Conservation (phyloP, 2,888 invertebrate species). For the Nezara viridula region DNA sequence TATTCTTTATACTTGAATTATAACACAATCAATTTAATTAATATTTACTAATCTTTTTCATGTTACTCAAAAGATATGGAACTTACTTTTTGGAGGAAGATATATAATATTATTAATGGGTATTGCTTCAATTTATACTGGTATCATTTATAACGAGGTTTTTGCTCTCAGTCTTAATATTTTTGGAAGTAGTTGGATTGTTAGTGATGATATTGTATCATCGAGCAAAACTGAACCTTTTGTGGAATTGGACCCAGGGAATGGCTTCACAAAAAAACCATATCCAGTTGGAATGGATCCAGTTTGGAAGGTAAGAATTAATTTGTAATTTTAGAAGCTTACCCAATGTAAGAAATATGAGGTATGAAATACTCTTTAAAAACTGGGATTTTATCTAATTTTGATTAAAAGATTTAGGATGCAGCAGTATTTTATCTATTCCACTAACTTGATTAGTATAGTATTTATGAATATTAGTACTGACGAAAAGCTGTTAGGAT, state of each 20-base stretch:
- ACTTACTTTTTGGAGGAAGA: constrained; percentile 80
- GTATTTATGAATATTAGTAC: too few species aligned
- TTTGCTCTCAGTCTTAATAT: constrained; percentile 81
- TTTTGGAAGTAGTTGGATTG: constrained; percentile 78
- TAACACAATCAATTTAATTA: background rate
- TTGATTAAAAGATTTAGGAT: too few species aligned
- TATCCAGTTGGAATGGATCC: constrained; percentile 83
- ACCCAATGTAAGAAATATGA: too few species aligned
- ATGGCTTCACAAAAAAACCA: constrained; percentile 71
- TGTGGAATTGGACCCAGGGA: constrained; percentile 71
- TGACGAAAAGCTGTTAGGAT: too few species aligned
- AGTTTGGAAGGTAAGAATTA: constrained; percentile 73
- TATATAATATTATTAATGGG: constrained; percentile 84
- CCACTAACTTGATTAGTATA: too few species aligned
- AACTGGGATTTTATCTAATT: too few species aligned
- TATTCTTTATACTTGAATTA: background rate
- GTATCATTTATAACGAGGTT: constrained; percentile 81
- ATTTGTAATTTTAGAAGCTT: background rate
- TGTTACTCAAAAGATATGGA: constrained; percentile 74
- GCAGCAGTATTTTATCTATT: too few species aligned
- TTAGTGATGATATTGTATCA: constrained; percentile 69
- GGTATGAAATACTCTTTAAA: too few species aligned
- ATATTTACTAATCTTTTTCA: constrained; percentile 64
- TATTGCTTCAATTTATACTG: constrained; percentile 81
- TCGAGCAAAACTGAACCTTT: constrained; percentile 68